Evolutionary conservation across 2,888 invertebrate species (phyloP).

Genomic region (Dasysyrphus tricinctus): DNA sequence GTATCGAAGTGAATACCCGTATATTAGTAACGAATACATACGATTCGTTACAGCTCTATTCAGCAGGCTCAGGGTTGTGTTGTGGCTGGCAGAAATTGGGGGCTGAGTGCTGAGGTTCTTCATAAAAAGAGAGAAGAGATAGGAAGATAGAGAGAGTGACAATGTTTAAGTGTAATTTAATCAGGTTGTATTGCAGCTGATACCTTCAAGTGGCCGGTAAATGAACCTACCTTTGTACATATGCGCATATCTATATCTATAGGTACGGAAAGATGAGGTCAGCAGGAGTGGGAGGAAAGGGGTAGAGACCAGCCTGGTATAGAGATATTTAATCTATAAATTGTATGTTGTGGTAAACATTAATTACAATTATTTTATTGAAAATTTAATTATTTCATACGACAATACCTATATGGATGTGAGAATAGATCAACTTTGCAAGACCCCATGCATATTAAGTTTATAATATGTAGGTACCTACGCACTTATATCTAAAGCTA

Average conservation of each 20-base stretch:
- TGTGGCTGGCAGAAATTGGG: not conserved
- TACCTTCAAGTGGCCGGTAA: constrained; percentile 56
- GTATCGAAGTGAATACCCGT: too few relatives aligned
- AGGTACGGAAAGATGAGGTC: not conserved
- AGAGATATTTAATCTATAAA: constrained; percentile 57
- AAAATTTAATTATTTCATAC: constrained; percentile 61
- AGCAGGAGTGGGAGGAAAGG: not conserved
- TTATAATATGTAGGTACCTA: not conserved
- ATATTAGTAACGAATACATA: too few relatives aligned
- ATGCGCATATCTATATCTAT: not conserved
- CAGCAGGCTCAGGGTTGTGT: constrained; percentile 21
- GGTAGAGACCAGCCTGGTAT: not conserved
- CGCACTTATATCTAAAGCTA: too few relatives aligned
- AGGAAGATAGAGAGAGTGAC: not conserved
- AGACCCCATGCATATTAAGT: not conserved
- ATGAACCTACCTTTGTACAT: not conserved
- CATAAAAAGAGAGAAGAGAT: not conserved
- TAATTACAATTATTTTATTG: constrained; percentile 70
- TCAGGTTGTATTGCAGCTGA: constrained; percentile 57
- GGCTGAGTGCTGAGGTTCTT: not conserved
- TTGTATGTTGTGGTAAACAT: constrained; percentile 61
- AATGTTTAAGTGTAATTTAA: constrained; percentile 65
- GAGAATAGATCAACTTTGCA: not conserved
- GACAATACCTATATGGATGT: not conserved
- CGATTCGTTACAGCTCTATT: too few relatives aligned